Base-by-base conservation (phyloP, 2,113 vertebrate genomes). In the Zosterops lateralis region DNA sequence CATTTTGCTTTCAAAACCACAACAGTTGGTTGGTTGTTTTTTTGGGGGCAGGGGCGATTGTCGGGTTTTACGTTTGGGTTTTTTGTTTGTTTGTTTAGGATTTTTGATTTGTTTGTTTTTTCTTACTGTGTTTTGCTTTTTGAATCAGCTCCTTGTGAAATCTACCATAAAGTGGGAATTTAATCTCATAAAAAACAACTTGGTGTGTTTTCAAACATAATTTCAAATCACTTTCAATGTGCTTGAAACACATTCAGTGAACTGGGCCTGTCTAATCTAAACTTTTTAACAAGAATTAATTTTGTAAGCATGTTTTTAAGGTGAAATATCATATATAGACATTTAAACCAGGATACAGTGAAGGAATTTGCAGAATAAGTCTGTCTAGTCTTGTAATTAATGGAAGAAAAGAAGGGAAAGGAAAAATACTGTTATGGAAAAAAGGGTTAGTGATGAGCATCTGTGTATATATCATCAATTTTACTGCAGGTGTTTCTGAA, bases 31-130 rank as follows among this genome's bases (percentile, higher is more conserved):
- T 58, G 20, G 22, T 40, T 48, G 20, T 5, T 17, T 53, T 84
- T 40, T 50, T 5, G 5, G 4, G 12, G 24, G 7, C 2, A 25
- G 1, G 4, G 6, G 2, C 1, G 3, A 12, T 25, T 58, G 5
- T 17, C 66, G 7, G 10, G 19, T 4, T 57, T 65, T n/a, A 22
- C 17, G 10, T 26, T 53, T 36, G 9, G 5, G 7, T 10, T 40
- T 80, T 40, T 21, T 40, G 17, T 57, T 48, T 7, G 6, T 73
- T 64, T 76, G 7, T 60, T 72, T 36, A 29, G 3, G 1, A 0
- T 20, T 54, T 85, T 58, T 57, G 3, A 14, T 26, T 68, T 13
- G 29, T 17, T 42, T 50, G 17, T 16, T 34, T 85, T 60, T 67
- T 66, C 14, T 76, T 51, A 21, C 9, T 44, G 11, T 32, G 17